Base-by-base conservation (phyloP, 2,113 vertebrate species). In the Caretta caretta region DNA sequence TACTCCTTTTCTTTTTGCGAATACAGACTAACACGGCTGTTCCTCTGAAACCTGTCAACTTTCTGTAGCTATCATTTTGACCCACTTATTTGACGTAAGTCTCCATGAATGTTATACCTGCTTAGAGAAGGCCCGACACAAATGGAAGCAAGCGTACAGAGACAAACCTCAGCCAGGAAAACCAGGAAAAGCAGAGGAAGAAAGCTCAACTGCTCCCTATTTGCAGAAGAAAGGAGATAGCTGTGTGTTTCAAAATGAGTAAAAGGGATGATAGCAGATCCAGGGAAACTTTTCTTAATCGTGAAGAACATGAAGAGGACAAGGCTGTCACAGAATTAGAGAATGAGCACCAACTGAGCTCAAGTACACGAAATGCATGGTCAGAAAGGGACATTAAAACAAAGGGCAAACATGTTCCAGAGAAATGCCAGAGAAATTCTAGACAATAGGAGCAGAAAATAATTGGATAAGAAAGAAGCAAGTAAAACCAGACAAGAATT, bases 11-110 rank as follows among this genome's bases (percentile, higher is more conserved):
- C n/a, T n/a, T n/a, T n/a, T n/a, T n/a, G n/a, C n/a, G n/a, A n/a
- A n/a, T n/a, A n/a, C n/a, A n/a, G n/a, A n/a, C n/a, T n/a, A n/a
- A n/a, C n/a, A n/a, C n/a, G n/a, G n/a, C n/a, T n/a, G n/a, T n/a
- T n/a, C n/a, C n/a, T n/a, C n/a, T n/a, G n/a, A n/a, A n/a, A n/a
- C n/a, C n/a, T n/a, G n/a, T 69, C 48, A 80, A 48, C 69, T 83
- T 93, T 65, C 87, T 31, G 10, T 86, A 95, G 86, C 88, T 6
- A 87, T 56, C 31, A 4, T 14, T 90, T 87, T 29, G 6, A 88
- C 75, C 85, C 5, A 83, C 8, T 83, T 65, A 16, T 83, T 79
- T 31, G 48, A 42, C 94, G 86, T n/a, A n/a, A 72, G 65, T 72
- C 65, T 72, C 65, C 65, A 72, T 38, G 31, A 72, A 38, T 0